Conservation (phyloP, 2,113 vertebrate genomes). For the Pungitius pungitius region DNA sequence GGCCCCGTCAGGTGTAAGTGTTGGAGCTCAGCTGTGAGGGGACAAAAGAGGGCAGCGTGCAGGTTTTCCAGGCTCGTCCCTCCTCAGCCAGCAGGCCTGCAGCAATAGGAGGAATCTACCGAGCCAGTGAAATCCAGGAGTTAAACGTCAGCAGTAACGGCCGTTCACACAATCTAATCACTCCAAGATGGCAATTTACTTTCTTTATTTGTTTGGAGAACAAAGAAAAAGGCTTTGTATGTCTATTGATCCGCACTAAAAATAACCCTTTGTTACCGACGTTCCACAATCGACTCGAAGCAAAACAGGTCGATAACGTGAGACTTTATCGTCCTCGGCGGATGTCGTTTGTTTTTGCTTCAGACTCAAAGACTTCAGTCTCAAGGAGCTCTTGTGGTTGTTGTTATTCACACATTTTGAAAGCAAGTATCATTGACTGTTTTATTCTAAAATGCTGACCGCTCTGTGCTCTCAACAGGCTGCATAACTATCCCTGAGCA, state of each 20-base stretch:
- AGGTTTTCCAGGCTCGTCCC: conserved; percentile 38
- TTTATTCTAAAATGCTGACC: background rate
- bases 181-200: conserved; percentile 38
- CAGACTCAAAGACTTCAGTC: conserved; percentile 23
- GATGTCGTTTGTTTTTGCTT: conserved; percentile 40
- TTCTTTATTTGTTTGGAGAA: conserved; percentile 18
- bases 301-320: conserved; percentile 30
- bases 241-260: conserved; percentile 16
- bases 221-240: conserved; percentile 32
- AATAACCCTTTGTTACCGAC: conserved; percentile 30
- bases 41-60: conserved; percentile 36
- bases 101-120: conserved; percentile 38
- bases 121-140: conserved; percentile 24
- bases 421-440: background rate
- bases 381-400: background rate
- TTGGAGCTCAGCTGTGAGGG: conserved; percentile 55
- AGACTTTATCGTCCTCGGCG: conserved; percentile 36
- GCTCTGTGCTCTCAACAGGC: too few species aligned
- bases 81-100: conserved; percentile 11
- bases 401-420: background rate
- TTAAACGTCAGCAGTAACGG: background rate
- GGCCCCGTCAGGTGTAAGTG: conserved; percentile 57
- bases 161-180: conserved; percentile 45
- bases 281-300: conserved; percentile 22
- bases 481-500: background rate